Percentiles rank a stretch among this genome's conserved stretches.
Conservation (phyloP, 2,888 invertebrate genomes). For the Pilophorus perplexus region DNA sequence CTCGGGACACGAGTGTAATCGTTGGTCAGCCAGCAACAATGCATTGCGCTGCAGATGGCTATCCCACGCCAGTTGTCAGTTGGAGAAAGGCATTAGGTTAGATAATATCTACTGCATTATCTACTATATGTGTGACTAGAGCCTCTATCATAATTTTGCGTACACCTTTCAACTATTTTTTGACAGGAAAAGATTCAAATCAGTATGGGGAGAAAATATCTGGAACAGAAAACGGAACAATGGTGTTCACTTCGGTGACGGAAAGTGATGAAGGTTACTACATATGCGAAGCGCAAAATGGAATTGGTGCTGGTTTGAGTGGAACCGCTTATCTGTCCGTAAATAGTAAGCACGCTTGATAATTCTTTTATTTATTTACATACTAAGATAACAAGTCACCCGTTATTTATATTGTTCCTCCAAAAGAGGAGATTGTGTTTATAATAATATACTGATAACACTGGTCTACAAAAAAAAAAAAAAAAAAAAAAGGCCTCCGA, state of each 20-base stretch:
- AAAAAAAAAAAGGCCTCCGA: no score
- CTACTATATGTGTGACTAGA: no score
- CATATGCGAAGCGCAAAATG: conserved; percentile 56
- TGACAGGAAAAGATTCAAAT: conserved; percentile 46
- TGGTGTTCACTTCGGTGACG: conserved; percentile 52
- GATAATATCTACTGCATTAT: no score
- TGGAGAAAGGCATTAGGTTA: conserved; percentile 55
- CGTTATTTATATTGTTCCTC: no score
- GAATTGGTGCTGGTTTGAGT: conserved; percentile 55
- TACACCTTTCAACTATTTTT: not conserved
- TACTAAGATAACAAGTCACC: no score
- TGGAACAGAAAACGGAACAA: conserved; percentile 53
- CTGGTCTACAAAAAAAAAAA: no score
- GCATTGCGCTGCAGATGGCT: conserved; percentile 55
- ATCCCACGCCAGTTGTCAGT: conserved; percentile 53
- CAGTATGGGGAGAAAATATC: conserved; percentile 44
- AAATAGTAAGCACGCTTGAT: conserved; percentile 55
- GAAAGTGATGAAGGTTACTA: conserved; percentile 55
- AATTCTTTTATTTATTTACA: no score
- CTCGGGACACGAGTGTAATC: conserved; percentile 53
- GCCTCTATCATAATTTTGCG: not conserved
- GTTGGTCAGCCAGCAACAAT: conserved; percentile 51
- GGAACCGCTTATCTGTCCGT: conserved; percentile 54
- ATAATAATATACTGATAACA: no score
- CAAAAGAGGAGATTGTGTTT: no score